phyloP scores from a whole-genome alignment of 2,888 invertebrate species.

The Leucophora obtusa region DNA sequence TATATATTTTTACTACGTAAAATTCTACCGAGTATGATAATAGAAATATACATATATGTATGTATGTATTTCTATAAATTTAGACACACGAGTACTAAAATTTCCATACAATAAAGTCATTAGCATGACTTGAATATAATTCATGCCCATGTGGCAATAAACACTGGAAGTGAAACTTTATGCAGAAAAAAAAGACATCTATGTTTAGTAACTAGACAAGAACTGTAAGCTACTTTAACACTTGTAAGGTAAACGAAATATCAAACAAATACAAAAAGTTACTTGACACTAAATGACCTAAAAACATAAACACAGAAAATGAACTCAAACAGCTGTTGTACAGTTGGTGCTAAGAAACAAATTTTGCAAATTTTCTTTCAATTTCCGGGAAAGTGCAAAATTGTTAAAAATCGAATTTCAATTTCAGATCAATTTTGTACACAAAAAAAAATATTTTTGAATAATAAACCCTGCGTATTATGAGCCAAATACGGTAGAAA shows the following conservation, averaged over 20 bases:
- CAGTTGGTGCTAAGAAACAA: neutral
- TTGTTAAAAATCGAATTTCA: too few species aligned
- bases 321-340: neutral
- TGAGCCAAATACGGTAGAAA: too few species aligned
- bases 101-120: constrained; percentile 32
- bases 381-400: too few species aligned
- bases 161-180: neutral
- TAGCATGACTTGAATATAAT: constrained; percentile 19
- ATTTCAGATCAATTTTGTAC: too few species aligned
- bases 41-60: neutral
- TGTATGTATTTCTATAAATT: neutral
- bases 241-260: neutral
- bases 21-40: neutral
- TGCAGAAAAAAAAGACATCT: neutral
- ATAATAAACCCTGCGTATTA: too few species aligned
- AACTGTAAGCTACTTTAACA: constrained; percentile 5
- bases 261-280: neutral
- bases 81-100: neutral
- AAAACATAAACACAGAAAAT: constrained; percentile 12
- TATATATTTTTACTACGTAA: neutral
- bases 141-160: neutral
- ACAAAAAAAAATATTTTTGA: too few species aligned
- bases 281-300: constrained; percentile 26
- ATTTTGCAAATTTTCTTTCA: too few species aligned
- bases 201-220: neutral